Conservation (phyloP, 1,140 invertebrate genomes). For the Holotrichia oblita region DNA sequence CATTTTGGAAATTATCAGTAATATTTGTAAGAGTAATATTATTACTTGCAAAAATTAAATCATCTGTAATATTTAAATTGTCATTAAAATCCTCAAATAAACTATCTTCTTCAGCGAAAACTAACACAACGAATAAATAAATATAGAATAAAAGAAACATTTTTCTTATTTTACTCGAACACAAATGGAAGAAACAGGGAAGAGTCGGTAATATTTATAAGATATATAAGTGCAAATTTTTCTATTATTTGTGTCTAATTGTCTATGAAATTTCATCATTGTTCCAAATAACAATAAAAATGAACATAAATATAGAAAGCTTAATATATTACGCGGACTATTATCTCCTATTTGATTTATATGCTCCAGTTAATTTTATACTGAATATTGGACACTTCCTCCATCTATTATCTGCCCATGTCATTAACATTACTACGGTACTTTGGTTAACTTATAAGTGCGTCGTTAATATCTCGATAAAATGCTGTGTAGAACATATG, state of each 20-base stretch:
- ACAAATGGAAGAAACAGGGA: background rate
- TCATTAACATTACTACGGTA: background rate
- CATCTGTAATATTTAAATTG: background rate
- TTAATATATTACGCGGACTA: background rate
- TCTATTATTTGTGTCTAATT: conserved; percentile 33
- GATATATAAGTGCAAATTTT: background rate
- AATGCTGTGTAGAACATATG: background rate
- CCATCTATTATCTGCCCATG: conserved; percentile 10
- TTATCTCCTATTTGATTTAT: too few species aligned
- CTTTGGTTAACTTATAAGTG: background rate
- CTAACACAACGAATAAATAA: background rate
- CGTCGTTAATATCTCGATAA: background rate
- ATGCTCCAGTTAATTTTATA: conserved; percentile 29
- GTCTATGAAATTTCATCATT: conserved; percentile 36
- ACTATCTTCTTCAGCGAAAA: conserved; percentile 29
- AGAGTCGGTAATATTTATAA: conserved; percentile 25
- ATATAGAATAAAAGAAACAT: conserved; percentile 14
- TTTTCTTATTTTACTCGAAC: background rate
- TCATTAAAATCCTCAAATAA: conserved; percentile 26
- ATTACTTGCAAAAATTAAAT: background rate
- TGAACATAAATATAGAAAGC: conserved; percentile 4
- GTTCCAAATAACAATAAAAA: conserved; percentile 33
- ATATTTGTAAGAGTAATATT: background rate
- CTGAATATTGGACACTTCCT: background rate
- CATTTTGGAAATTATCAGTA: conserved; percentile 10